Evolutionary conservation across 2,888 invertebrate species (phyloP).

Genomic region (Synanthedon myopaeformis): DNA sequence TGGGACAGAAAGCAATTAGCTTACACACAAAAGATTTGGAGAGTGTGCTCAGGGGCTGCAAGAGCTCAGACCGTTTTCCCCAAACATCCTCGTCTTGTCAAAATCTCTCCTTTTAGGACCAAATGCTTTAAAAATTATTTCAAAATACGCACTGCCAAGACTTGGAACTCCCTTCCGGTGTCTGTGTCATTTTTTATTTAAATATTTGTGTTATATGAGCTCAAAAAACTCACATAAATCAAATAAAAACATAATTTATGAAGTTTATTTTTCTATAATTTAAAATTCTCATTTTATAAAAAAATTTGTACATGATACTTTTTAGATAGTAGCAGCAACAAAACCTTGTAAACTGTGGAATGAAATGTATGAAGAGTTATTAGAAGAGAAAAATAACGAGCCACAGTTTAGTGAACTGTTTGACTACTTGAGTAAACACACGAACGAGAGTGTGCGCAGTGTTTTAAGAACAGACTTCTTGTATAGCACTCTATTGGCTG

Average conservation of each 20-base stretch:
- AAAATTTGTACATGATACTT: neutral
- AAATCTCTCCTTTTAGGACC: too few relatives aligned
- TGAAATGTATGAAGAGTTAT: slow-evolving; percentile 57
- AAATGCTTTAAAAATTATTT: too few relatives aligned
- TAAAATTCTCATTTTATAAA: neutral
- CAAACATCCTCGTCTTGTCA: too few relatives aligned
- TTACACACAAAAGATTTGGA: neutral
- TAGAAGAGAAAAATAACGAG: slow-evolving; percentile 58
- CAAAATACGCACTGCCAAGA: too few relatives aligned
- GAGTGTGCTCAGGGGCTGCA: too few relatives aligned
- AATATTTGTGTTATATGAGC: too few relatives aligned
- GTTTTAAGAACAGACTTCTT: slow-evolving; percentile 78
- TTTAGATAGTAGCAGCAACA: slow-evolving; percentile 48
- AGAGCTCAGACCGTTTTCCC: too few relatives aligned
- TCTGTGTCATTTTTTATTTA: too few relatives aligned
- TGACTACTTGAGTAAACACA: slow-evolving; percentile 68
- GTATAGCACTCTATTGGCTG: slow-evolving; percentile 77
- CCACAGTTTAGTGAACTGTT: slow-evolving; percentile 73
- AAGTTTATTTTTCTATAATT: neutral
- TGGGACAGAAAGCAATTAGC: neutral
- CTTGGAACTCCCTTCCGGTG: too few relatives aligned
- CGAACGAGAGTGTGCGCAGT: slow-evolving; percentile 57
- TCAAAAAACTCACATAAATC: too few relatives aligned
- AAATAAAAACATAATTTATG: too few relatives aligned
- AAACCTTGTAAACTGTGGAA: slow-evolving; percentile 48